Base-by-base conservation (phyloP, 2,797 vertebrate species). In the Ctenosaura bakeri region DNA sequence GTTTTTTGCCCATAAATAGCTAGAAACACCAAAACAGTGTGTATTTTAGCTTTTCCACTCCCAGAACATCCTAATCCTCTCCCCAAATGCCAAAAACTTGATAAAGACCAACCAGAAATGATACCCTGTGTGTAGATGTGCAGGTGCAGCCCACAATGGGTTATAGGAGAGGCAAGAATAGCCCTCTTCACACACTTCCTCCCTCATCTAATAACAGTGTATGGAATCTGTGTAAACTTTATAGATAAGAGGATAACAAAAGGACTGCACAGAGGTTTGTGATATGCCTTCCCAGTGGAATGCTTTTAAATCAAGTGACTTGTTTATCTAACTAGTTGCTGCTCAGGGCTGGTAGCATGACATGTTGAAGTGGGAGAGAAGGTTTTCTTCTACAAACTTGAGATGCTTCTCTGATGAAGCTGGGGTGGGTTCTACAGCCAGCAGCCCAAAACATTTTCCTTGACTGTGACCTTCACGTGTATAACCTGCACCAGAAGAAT, bases 401-500 rank as follows among this genome's bases (percentile, higher is more conserved):
- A 77, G 32, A 78, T 12, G 29, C n/a, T 22, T 90, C 6, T 76
- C 32, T 32, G 56, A 42, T 90, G 26, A 69, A 83, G 29, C 13
- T 6, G 14, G 42, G 38, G 42, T 54, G 20, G 79, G 46, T 90
- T 56, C 80, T 69, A 50, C 69, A 86, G 42, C 10, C 35, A 35
- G 22, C n/a, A 80, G 13, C 82, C 35, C 80, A 32, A 24, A 14
- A 29, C 87, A 10, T 95, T 95, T 93, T 97, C 97, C 98, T 99
- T 99, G 97, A 99, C 96, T 24, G 87, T 81, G 80, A 69, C 62
- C 22, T 64, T 85, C 92, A 99, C 98, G 96, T 99, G 90, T 99
- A 99, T 98, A 99, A 99, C 95, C 97, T 99, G 92, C 99, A 99
- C 94, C 99, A 99, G 98, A 99, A 99, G 97, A 99, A 99, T 97